Percentiles rank a stretch among this genome's conserved stretches.
Evolutionary conservation across 2,797 vertebrate genomes (phyloP).

Genomic region (Steatocranus sp.): DNA sequence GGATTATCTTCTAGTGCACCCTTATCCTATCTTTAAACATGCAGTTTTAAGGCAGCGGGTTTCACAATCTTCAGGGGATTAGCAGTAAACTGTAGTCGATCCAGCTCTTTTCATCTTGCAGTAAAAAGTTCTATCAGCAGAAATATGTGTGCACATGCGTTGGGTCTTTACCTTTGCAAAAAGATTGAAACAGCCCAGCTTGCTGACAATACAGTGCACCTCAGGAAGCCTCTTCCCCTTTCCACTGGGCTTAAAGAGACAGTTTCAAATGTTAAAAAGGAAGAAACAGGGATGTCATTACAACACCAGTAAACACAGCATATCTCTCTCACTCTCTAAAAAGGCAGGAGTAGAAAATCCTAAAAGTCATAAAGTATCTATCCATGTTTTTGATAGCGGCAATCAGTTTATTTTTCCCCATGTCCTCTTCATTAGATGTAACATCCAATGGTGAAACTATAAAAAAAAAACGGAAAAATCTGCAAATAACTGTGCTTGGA

Average conservation of each 20-base stretch:
- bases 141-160: background rate
- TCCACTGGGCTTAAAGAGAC: constrained; percentile 85
- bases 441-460: background rate
- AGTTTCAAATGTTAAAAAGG: constrained; percentile 19
- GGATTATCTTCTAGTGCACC: constrained; percentile 9
- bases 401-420: background rate
- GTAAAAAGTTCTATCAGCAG: background rate
- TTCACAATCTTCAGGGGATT: constrained; percentile 12
- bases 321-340: background rate
- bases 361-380: background rate
- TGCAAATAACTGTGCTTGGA: background rate
- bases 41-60: background rate
- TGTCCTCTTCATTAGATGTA: background rate
- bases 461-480: background rate
- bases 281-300: background rate
- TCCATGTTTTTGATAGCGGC: background rate
- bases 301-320: background rate
- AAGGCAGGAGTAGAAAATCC: background rate
- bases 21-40: constrained; percentile 8
- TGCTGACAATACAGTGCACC: constrained; percentile 96
- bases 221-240: constrained; percentile 95
- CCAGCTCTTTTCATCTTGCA: background rate
- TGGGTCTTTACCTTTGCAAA: constrained; percentile 88
- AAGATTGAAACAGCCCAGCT: constrained; percentile 95
- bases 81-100: background rate